Evolutionary conservation across 2,797 vertebrate species (phyloP).

Genomic region (Typhlichthys subterraneus): DNA sequence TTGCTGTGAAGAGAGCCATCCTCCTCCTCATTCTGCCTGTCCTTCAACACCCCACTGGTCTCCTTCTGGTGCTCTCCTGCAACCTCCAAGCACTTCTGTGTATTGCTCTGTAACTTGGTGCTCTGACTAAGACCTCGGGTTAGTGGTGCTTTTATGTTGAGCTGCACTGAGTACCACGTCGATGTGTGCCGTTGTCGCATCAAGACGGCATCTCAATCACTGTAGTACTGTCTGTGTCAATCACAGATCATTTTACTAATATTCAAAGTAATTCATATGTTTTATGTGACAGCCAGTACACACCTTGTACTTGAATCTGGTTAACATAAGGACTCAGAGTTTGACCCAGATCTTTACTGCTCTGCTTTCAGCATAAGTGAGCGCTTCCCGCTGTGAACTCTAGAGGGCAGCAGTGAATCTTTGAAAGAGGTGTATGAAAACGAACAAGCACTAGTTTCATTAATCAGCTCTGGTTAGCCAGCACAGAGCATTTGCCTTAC

Average conservation of each 20-base stretch:
- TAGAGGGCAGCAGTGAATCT: conserved; percentile 63
- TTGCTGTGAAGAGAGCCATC: conserved; percentile 36
- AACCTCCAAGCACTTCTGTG: conserved; percentile 50
- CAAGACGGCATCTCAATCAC: neutral
- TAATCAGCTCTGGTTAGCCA: conserved; percentile 25
- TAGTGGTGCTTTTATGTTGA: conserved; percentile 23
- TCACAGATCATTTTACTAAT: conserved; percentile 7
- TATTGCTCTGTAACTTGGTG: conserved; percentile 69
- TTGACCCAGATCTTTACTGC: conserved; percentile 57
- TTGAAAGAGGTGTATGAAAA: conserved; percentile 46
- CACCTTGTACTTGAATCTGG: conserved; percentile 27
- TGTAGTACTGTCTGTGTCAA: neutral
- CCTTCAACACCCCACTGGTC: conserved; percentile 41
- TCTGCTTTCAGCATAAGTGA: conserved; percentile 38
- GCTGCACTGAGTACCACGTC: conserved; percentile 20
- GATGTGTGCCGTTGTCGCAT: conserved; percentile 7
- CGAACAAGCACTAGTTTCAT: conserved; percentile 43
- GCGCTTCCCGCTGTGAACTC: conserved; percentile 60
- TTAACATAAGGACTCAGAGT: conserved; percentile 11
- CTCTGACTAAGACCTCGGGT: conserved; percentile 47
- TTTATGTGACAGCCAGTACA: neutral
- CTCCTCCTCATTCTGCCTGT: conserved; percentile 41
- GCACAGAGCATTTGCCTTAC: conserved; percentile 35
- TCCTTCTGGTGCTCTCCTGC: conserved; percentile 75
- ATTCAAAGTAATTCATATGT: conserved; percentile 14